phyloP scores from a whole-genome alignment of 2,113 vertebrate genomes.

The Cheilinus undulatus region DNA sequence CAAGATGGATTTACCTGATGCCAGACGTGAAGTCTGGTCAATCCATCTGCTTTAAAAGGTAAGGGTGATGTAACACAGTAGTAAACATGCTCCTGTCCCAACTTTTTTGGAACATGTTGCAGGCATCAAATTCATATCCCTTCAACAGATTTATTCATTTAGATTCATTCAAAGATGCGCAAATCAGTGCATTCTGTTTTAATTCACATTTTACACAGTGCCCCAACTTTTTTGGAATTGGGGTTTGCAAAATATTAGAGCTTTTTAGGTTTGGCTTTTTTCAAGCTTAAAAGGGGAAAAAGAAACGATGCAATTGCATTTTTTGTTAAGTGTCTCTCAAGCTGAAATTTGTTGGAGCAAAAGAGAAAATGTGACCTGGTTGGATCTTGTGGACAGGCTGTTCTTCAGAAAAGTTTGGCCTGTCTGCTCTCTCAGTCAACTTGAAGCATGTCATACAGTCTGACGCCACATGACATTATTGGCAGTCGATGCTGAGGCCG shows the following conservation, averaged over 20 bases:
- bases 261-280: constrained; percentile 7
- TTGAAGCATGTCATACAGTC: constrained; percentile 40
- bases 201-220: too few relatives aligned
- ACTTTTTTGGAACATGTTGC: too few relatives aligned
- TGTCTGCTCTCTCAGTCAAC: constrained; percentile 25
- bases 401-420: constrained; percentile 21
- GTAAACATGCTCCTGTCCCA: too few relatives aligned
- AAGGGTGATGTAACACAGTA: too few relatives aligned
- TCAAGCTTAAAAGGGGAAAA: not conserved
- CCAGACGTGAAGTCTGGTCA: too few relatives aligned
- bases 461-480: constrained; percentile 53
- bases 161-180: too few relatives aligned
- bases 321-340: not conserved
- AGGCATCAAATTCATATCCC: too few relatives aligned
- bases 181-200: too few relatives aligned
- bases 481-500: constrained; percentile 48
- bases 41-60: too few relatives aligned
- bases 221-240: too few relatives aligned
- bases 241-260: constrained; percentile 4
- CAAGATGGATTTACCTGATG: too few relatives aligned
- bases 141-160: too few relatives aligned
- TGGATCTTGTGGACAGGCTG: not conserved
- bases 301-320: not conserved
- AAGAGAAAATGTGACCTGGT: not conserved
- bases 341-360: not conserved